phyloP scores from a whole-genome alignment of 2,113 vertebrate genomes.

The pig (Sus scrofa) region T2T-Sscrofa CM000822.6:53459001-53459500 shows the following conservation, averaged over 20 bases:
- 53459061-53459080: slow-evolving; percentile 71
- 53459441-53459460: too few species aligned
- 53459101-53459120: slow-evolving; percentile 64
- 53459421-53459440: too few species aligned
- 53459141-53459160: neutral
- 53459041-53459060: slow-evolving; percentile 70
- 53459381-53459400: too few species aligned
- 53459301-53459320: neutral
- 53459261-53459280: neutral
- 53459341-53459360: too few species aligned
- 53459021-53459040: slow-evolving; percentile 70
- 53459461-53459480: too few species aligned
- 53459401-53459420: too few species aligned
- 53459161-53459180: neutral
- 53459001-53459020: slow-evolving; percentile 60
- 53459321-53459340: neutral
- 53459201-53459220: slow-evolving; percentile 2
- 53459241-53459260: neutral
- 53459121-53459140: slow-evolving; percentile 37
- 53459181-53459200: neutral
- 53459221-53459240: neutral
- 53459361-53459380: too few species aligned
- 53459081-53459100: slow-evolving; percentile 68
- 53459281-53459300: neutral
- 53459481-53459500: too few species aligned